Conservation (phyloP, 2,888 invertebrate species). For the Stegana nigrithorax region DNA sequence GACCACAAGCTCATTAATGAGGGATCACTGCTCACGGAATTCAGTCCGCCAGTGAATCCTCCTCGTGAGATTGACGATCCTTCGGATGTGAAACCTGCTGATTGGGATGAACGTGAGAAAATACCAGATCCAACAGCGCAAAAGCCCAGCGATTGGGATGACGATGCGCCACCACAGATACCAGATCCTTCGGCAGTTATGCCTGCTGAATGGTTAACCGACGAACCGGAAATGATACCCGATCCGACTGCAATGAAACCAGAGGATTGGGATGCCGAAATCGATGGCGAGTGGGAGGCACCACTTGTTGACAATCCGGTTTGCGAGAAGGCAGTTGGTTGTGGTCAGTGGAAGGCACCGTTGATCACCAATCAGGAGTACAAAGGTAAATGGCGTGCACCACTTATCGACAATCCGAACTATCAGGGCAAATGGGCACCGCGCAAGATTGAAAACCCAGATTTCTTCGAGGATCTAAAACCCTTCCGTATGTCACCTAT, state of each 20-base stretch:
- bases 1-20: slow-evolving; percentile 87
- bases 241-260: slow-evolving; percentile 91
- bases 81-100: slow-evolving; percentile 83
- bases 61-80: slow-evolving; percentile 95
- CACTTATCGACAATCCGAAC: slow-evolving; percentile 90
- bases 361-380: slow-evolving; percentile 88
- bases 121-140: slow-evolving; percentile 88
- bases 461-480: slow-evolving; percentile 89
- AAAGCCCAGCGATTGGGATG: slow-evolving; percentile 98
- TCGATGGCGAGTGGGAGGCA: slow-evolving; percentile 99
- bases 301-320: slow-evolving; percentile 90
- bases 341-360: slow-evolving; percentile 91
- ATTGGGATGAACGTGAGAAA: slow-evolving; percentile 97
- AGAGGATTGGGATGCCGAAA: slow-evolving; percentile 96
- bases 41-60: slow-evolving; percentile 94
- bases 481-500: slow-evolving; percentile 93
- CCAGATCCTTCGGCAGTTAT: slow-evolving; percentile 85
- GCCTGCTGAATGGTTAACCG: slow-evolving; percentile 93
- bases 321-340: slow-evolving; percentile 84
- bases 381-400: slow-evolving; percentile 94
- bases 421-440: slow-evolving; percentile 97
- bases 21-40: slow-evolving; percentile 89
- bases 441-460: slow-evolving; percentile 87
- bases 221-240: slow-evolving; percentile 86
- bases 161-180: slow-evolving; percentile 90